Evolutionary conservation across 2,888 invertebrate genomes (phyloP), one percentile per base, ranked within the genome.

Genomic region (Cosmia pyralina): DNA sequence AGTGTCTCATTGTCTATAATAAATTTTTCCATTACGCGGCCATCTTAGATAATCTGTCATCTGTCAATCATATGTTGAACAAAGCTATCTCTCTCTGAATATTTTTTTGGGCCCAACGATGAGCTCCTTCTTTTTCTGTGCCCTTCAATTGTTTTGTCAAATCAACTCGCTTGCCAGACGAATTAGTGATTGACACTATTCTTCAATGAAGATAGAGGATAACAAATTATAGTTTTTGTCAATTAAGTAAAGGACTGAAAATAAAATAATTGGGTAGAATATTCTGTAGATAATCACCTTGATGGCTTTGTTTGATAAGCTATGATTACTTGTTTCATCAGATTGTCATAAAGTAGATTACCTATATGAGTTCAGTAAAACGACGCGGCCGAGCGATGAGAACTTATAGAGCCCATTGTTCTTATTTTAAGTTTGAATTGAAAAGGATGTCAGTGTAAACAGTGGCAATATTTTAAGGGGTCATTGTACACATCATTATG

Each of bases 251-350:
- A 28, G 0, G 53, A 38, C 6, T 69, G 11, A 38, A 38, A 38
- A 38, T 4, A 38, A 38, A 38, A 38, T 38, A 38, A 38, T 38
- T 6, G 38, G 6, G 8, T 48, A 46, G 8, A 58, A 38, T 13
- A 41, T 52, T 60, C 28, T n/a, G n/a, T 44, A 62, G 19, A 38
- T 62, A 79, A 79, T 72, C 13, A 57, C 7, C 13, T 17, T 22
- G 59, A 79, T 75, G 60, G 50, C 22, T 75, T 60, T 48, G 70
- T 59, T 78, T 53, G 52, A 78, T 48, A 69, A 34, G 5, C 17
- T 22, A 48, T 44, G 38, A 71, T 60, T 71, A 71, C 11, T 71
- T 79, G 48, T 75, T 79, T 44, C 34, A 79, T 79, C 79, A 55
- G 52, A 72, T 71, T 71, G 38, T 53, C 52, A 41, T 66, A 44